Evolutionary conservation across 30 jellyfish, hydroid and myxozoan species (phyloP), one percentile per base, ranked within the genome.

Genomic region (Aurelia sp.): DNA sequence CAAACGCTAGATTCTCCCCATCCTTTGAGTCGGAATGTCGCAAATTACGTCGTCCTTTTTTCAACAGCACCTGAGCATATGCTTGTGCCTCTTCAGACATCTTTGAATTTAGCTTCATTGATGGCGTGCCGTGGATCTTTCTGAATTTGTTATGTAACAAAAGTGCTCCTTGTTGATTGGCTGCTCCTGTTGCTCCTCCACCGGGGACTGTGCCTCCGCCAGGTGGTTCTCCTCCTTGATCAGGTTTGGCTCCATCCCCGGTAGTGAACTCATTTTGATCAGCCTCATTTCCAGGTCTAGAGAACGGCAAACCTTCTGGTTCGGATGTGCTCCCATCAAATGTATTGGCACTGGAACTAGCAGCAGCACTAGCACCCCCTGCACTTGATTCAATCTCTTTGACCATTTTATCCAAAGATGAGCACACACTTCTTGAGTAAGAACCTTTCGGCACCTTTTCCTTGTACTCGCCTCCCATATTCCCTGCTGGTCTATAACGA

Each of bases 111-210:
- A 94, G 84, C 16, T 47, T 71, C 89, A 94, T 51, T 9, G 69
- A 86, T 3, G 96, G 92, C 4, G 92, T 85, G 12, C 96, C 97
- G 74, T 94, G 99, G 19, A 85, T 62, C 75, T 84, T 86, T 27
- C 99, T 95, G 58, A 89, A 94, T 70, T 74, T 85, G 62, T 94
- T 94, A 73, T 94, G 99, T 0, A 96, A 97, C 80, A 83, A 71
- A 63, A 89, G 73, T 7, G 96, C 98, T 8, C 73, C 74, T 44
- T 72, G 72, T 13, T 92, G 84, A 73, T 82, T 82, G 21, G 67
- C 37, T 31, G 76, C 67, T 5, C 84, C 88, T 4, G 78, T 69
- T 0, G 59, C 78, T 13, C 79, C 84, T 41, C 62, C 78, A 10
- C 89, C 81, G 48, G 20, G 62, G 15, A 21, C 20, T 13, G 73